phyloP scores from a whole-genome alignment of 2,113 vertebrate genomes.

The Copsychus sechellarum region DNA sequence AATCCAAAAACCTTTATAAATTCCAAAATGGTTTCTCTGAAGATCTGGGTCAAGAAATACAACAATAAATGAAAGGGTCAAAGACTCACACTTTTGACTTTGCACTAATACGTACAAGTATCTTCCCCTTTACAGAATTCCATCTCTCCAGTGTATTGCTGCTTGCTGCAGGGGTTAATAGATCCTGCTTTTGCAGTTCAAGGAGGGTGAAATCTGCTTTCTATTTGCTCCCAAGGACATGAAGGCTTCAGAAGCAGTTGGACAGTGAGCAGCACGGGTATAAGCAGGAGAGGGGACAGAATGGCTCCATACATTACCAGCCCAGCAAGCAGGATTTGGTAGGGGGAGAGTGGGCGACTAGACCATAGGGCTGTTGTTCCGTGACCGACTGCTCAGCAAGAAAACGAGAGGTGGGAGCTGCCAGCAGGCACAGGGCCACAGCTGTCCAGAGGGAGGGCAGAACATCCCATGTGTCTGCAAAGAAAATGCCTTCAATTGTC shows the following conservation, averaged over 20 bases:
- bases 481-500: neutral
- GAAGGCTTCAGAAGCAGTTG: neutral
- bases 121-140: neutral
- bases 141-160: neutral
- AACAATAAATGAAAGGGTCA: neutral
- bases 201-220: neutral
- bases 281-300: neutral
- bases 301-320: neutral
- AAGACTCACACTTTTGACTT: neutral
- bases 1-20: neutral
- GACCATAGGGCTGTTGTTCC: neutral
- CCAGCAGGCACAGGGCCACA: neutral
- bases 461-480: neutral
- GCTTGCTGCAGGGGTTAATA: neutral
- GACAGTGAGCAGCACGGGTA: accelerated
- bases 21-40: neutral
- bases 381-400: neutral
- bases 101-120: neutral
- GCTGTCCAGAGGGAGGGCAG: neutral
- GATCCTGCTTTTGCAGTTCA: neutral
- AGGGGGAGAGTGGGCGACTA: neutral
- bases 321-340: neutral
- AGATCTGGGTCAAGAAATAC: neutral
- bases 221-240: neutral
- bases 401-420: neutral